Conservation (phyloP, 2,113 vertebrate species). For the Leucosticte australis region DNA sequence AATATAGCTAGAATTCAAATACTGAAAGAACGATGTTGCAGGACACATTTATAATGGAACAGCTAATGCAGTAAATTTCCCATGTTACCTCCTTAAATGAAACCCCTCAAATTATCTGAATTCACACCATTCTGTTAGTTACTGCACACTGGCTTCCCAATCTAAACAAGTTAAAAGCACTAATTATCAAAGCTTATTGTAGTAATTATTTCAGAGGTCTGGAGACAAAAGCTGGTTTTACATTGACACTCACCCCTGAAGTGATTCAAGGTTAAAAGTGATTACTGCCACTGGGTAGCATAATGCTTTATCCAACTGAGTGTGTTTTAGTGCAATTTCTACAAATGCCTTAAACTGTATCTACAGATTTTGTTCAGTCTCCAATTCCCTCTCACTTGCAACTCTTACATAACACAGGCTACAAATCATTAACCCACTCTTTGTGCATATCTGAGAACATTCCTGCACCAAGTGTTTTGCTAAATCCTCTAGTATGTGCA, state of each 20-base stretch:
- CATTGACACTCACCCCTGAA: not conserved
- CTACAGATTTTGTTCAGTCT: not conserved
- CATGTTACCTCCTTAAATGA: not conserved
- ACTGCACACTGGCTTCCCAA: not conserved
- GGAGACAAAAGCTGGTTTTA: not conserved
- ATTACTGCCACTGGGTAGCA: not conserved
- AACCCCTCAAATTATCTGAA: not conserved
- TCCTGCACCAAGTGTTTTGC: not conserved
- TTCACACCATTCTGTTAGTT: not conserved
- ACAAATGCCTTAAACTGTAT: not conserved
- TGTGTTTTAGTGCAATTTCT: not conserved
- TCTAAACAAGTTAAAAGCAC: not conserved
- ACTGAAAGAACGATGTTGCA: not conserved
- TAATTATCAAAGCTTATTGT: not conserved
- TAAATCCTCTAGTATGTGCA: not conserved
- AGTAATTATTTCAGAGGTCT: not conserved
- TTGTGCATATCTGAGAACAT: fast-evolving
- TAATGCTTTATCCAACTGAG: not conserved
- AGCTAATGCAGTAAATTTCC: not conserved
- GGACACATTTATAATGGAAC: not conserved
- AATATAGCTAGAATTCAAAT: not conserved
- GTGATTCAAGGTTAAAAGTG: not conserved
- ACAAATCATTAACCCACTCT: not conserved
- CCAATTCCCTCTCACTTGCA: not conserved
- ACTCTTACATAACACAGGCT: not conserved